Evolutionary conservation across 2,113 vertebrate genomes (phyloP), one percentile per base, ranked within the genome.

Genomic region (Oreochromis niloticus): DNA sequence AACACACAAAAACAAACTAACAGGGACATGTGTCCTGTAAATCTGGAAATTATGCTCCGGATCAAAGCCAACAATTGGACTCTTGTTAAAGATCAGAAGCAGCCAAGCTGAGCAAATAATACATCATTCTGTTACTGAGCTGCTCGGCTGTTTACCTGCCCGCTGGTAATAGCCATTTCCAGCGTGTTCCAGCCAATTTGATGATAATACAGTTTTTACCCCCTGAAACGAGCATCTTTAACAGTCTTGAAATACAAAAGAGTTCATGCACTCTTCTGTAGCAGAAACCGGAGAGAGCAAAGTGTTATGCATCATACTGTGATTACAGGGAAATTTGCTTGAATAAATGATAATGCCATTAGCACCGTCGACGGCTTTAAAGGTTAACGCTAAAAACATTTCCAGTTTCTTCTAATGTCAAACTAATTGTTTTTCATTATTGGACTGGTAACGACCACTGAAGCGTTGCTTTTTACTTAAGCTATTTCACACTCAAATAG

Each of bases 391-490:
- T 68, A 83, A 88, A 55, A 87, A 59, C 68, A 88, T 83, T 68
- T 83, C 52, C 78, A 61, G 30, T 52, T 84, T 87, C 71, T 84
- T 68, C 48, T 85, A 43, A 34, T 82, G 75, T 84, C 39, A 75
- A 89, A 85, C 81, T 50, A 79, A 83, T 79, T 17, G 34, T 88
- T 93, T 92, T 85, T 68, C 82, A 92, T 92, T 88, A 79, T 78
- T 61, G 9, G 52, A 46, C 66, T 48, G 46, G 79, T 83, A 52
- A 63, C 36, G 52, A 78, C 75, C 55, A 19, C 24, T 80, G 84
- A 82, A 71, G 85, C 87, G 19, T 85, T 80, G 83, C 57, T 79
- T 85, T 90, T 90, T 84, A 85, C 88, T 90, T 73, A 63, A 7
- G 6, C 27, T 80, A 63, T 73, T 84, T 89, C 30, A 84, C 63